Evolutionary conservation across 2,888 invertebrate genomes (phyloP).

Genomic region (Noctua fimbriata): DNA sequence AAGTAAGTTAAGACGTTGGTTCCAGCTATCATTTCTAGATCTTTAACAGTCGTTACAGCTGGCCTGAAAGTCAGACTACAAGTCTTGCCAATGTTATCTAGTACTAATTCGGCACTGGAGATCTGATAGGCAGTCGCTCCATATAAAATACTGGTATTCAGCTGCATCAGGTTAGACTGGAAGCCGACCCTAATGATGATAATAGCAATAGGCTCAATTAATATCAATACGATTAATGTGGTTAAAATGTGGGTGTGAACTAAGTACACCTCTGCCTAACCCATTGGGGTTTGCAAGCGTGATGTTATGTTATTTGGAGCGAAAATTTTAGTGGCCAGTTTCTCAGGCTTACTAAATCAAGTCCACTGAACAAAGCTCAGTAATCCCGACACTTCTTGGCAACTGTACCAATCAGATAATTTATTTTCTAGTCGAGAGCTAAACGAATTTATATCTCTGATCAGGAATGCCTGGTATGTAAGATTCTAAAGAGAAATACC

Average conservation of each 20-base stretch:
- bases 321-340: background rate
- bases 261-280: background rate
- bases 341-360: conserved; percentile 24
- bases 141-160: background rate
- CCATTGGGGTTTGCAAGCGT: background rate
- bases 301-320: background rate
- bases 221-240: background rate
- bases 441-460: conserved; percentile 23
- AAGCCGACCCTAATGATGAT: background rate
- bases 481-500: background rate
- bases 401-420: conserved; percentile 29
- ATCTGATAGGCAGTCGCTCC: background rate
- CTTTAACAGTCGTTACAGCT: background rate
- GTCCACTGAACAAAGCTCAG: background rate
- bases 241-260: background rate
- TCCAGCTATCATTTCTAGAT: background rate
- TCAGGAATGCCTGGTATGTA: background rate
- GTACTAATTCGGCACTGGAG: background rate
- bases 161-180: background rate
- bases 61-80: background rate
- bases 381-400: conserved; percentile 18
- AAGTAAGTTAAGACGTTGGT: background rate
- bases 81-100: background rate
- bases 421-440: conserved; percentile 3
- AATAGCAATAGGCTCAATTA: background rate